A percentile compares a stretch with the other conserved stretches of the same genome.
These are phyloP conservation scores for Drosophila rellima DNA, from an alignment of 2,888 invertebrate genomes.

Conservation along the genomic window DNA sequence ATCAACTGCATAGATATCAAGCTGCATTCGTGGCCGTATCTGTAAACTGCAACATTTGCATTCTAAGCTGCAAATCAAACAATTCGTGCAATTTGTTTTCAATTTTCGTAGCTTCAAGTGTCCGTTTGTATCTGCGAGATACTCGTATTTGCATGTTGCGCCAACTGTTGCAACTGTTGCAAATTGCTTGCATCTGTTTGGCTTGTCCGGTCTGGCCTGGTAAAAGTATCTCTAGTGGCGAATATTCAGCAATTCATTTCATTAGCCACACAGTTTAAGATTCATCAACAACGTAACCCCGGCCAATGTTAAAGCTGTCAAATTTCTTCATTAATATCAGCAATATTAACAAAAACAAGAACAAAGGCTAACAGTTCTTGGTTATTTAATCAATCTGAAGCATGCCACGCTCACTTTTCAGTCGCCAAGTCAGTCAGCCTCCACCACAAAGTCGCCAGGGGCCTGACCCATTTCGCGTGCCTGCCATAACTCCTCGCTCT, in stretches of 20 bases:
- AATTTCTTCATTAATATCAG: slow-evolving; percentile 62
- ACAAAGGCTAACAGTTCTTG: slow-evolving; percentile 34
- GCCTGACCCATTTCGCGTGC: slow-evolving; percentile 74
- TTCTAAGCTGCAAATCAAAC: slow-evolving; percentile 61
- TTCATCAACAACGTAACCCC: slow-evolving; percentile 26
- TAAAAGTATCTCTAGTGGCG: slow-evolving; percentile 33
- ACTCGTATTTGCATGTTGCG: slow-evolving; percentile 48
- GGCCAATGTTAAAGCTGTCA: slow-evolving; percentile 40
- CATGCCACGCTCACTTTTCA: slow-evolving; percentile 66
- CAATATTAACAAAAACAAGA: slow-evolving; percentile 5
- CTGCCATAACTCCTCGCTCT: slow-evolving; percentile 37
- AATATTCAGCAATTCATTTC: slow-evolving; percentile 24
- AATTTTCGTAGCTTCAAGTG: slow-evolving; percentile 52
- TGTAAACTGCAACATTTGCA: slow-evolving; percentile 51
- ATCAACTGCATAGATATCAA: neutral
- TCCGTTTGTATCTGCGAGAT: slow-evolving; percentile 47
- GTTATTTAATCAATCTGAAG: slow-evolving; percentile 60
- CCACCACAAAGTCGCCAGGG: slow-evolving; percentile 24
- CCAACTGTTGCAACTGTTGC: slow-evolving; percentile 63
- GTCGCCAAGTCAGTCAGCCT: slow-evolving; percentile 16
- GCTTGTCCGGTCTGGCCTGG: slow-evolving; percentile 8
- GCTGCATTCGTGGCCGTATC: slow-evolving; percentile 14
- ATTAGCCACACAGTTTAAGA: slow-evolving; percentile 43
- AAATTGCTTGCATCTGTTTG: slow-evolving; percentile 62
- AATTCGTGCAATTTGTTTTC: slow-evolving; percentile 70